Conservation (phyloP, 35 echinoderm and acorn worm genomes). For the Patiria miniata region DNA sequence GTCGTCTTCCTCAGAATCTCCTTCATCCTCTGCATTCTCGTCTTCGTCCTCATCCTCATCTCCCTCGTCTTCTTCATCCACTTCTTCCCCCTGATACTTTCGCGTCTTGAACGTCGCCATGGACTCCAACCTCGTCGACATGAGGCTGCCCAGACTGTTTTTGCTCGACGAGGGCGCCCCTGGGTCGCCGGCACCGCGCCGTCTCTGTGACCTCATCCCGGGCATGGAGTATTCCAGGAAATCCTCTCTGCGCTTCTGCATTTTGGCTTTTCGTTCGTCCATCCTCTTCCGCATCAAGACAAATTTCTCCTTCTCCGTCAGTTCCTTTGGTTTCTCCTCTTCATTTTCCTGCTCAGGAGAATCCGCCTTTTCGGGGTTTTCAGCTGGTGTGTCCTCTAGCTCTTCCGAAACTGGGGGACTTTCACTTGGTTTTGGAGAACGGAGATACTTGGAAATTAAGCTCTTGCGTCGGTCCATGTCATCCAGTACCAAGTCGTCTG, state of each 20-base stretch:
- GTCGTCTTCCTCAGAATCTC: neutral
- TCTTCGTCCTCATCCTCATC: slow-evolving; percentile 32
- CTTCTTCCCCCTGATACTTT: neutral
- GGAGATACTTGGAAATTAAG: slow-evolving; percentile 17
- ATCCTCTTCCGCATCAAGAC: slow-evolving; percentile 38
- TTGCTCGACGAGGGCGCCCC: neutral
- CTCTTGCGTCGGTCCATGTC: slow-evolving; percentile 14
- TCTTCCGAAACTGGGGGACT: neutral
- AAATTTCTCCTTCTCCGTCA: slow-evolving; percentile 47
- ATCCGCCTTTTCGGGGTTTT: neutral
- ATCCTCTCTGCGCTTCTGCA: slow-evolving; percentile 16
- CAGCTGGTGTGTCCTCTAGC: neutral
- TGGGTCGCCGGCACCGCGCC: neutral
- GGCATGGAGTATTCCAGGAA: neutral
- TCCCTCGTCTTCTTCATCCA: neutral
- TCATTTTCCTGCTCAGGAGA: neutral
- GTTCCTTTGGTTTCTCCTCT: slow-evolving; percentile 24
- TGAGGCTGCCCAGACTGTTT: slow-evolving; percentile 29
- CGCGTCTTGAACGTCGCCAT: slow-evolving; percentile 36
- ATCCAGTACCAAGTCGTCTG: neutral
- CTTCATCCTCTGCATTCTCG: neutral
- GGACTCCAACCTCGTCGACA: slow-evolving; percentile 35
- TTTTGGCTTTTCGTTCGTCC: slow-evolving; percentile 34
- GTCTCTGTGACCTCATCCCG: slow-evolving; percentile 16
- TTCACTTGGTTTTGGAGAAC: neutral